Base-by-base conservation (phyloP, 2,888 invertebrate species). In the Ornithoptera priamus region DNA sequence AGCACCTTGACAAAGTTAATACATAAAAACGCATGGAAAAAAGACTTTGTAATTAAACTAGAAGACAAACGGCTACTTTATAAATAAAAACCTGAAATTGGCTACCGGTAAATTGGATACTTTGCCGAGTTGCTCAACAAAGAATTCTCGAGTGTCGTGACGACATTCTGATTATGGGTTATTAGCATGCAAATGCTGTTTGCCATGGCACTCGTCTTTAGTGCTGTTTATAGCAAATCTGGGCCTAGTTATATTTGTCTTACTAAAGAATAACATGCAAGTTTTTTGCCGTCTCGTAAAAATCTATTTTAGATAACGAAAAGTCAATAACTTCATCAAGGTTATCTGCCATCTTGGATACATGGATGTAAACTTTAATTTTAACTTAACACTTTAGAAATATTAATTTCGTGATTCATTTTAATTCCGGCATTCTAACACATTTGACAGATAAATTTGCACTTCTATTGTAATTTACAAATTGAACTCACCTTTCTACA, bases 401-500 rank as follows among this genome's bases (percentile, higher is more conserved):
- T 46, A 15, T 17, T 46, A 12, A 12, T 46, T 46, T 46, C 15
- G 15, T 12, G 12, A 15, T 46, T 46, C 12, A 46, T 46, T 46
- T 46, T 39, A 10, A 39, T 39, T 39, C 8, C 10, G 10, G 10
- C 8, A 10, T 39, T 17, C 53, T n/a, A 18, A 53, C 6, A 53
- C 7, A 18, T 53, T 18, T 3, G 4, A 53, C 6, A 53, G 53
- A 46, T 46, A 46, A 0, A 5, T 12, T 0, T 5, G 18, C 15
- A 50, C 1, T 50, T 15, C 50, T 24, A 30, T 59, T 24, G n/a
- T 4, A 63, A 20, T 22, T 62, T 42, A 46, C 15, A 22, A 46
- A 5, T n/a, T 50, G 17, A 15, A 72, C 92, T 89, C 76, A 94
- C 90, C 96, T 94, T 84, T 97, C 96, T 82, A 97, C 90, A 78